phyloP scores from a whole-genome alignment of 2,797 vertebrate species.

The Margarornis squamiger region DNA sequence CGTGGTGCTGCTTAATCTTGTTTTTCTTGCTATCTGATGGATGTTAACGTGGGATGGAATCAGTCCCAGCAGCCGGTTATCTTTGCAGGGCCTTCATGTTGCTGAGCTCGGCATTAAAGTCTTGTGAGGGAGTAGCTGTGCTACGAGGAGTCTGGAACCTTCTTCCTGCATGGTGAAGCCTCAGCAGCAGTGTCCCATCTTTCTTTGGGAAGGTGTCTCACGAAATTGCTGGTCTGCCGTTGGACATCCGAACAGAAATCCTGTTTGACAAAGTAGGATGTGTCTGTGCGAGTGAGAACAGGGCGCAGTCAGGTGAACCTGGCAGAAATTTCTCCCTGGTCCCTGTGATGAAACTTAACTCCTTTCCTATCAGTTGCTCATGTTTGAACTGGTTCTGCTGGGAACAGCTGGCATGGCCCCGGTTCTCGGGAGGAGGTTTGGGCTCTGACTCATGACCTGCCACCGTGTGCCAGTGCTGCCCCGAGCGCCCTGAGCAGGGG shows the following conservation, averaged over 20 bases:
- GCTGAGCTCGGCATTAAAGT: constrained; percentile 12
- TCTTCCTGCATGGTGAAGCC: background rate
- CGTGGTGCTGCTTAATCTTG: constrained; percentile 44
- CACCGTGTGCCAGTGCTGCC: accelerated
- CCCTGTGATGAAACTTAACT: background rate
- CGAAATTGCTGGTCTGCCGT: background rate
- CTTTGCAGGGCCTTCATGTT: background rate
- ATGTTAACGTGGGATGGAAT: constrained; percentile 21
- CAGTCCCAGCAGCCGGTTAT: constrained; percentile 10
- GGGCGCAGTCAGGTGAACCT: background rate
- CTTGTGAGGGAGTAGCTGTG: background rate
- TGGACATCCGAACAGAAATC: accelerated
- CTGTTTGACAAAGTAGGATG: accelerated
- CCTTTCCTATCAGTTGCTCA: background rate
- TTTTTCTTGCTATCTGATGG: constrained; percentile 51
- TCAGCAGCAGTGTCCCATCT: accelerated
- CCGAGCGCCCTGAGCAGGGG: background rate
- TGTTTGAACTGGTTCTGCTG: constrained; percentile 46
- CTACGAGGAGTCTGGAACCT: background rate
- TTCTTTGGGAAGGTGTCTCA: background rate
- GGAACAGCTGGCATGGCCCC: background rate
- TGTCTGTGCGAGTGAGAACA: background rate
- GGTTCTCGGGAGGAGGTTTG: background rate
- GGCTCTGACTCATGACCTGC: background rate
- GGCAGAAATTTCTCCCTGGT: background rate